These are phyloP conservation scores for Drosophila orena DNA, from an alignment of 1,140 invertebrate species.

Conservation along the genomic window DNA sequence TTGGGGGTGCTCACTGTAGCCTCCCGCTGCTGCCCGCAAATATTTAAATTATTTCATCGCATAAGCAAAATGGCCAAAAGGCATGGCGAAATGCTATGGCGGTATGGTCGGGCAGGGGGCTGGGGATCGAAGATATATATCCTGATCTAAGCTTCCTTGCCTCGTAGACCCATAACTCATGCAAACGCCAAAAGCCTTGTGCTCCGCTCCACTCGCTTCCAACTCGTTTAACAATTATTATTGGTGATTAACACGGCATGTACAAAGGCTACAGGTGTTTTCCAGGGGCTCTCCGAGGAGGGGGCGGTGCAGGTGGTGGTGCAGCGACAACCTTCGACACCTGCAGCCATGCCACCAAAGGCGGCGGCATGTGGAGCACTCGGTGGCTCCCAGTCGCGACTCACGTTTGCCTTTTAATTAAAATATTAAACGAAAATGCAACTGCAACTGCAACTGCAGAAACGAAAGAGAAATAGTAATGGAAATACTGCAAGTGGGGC, in stretches of 20 bases:
- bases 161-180: conserved; percentile 63
- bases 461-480: conserved; percentile 20
- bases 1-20: conserved; percentile 63
- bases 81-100: conserved; percentile 43
- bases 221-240: conserved; percentile 84
- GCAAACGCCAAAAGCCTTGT: conserved; percentile 59
- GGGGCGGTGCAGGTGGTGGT: conserved; percentile 9
- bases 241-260: conserved; percentile 83
- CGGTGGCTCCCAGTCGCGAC: conserved; percentile 47
- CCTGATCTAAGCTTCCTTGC: conserved; percentile 45
- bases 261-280: conserved; percentile 53
- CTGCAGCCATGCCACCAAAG: conserved; percentile 58
- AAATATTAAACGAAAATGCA: conserved; percentile 82
- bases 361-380: conserved; percentile 66
- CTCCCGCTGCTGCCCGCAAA: conserved; percentile 68
- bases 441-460: conserved; percentile 69
- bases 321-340: conserved; percentile 76
- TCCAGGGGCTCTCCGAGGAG: neutral
- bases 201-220: conserved; percentile 54
- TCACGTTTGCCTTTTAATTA: conserved; percentile 80
- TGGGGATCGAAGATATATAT: conserved; percentile 15
- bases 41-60: conserved; percentile 84
- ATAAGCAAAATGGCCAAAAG: conserved; percentile 77
- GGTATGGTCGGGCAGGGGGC: neutral
- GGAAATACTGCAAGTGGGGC: conserved; percentile 23